A percentile compares a stretch with the other conserved stretches of the same genome.
phyloP scores from a whole-genome alignment of 2,888 invertebrate species.

The Dasypolia templi region DNA sequence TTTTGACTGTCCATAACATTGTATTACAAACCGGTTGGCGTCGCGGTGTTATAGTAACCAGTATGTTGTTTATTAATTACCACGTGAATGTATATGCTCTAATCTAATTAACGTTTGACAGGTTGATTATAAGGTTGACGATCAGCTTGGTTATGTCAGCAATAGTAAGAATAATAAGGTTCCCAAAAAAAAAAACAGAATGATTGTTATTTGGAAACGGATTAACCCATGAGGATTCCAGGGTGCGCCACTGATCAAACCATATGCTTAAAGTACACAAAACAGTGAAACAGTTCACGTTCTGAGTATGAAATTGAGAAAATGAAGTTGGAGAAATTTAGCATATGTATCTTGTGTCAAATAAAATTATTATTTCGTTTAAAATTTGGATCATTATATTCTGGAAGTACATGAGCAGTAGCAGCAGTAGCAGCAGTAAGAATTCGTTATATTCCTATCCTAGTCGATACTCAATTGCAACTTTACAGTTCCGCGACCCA shows the following conservation, averaged over 20 bases:
- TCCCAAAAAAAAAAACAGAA: no score
- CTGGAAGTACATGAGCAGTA: not conserved
- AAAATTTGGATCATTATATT: not conserved
- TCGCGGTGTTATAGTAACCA: conserved; percentile 28
- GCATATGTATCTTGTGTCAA: no score
- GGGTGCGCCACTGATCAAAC: not conserved
- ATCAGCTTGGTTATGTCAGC: not conserved
- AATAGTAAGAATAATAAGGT: not conserved
- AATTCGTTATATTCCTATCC: not conserved
- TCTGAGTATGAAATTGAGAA: not conserved
- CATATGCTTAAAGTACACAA: not conserved
- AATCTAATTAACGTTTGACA: conserved; percentile 51
- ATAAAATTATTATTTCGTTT: not conserved
- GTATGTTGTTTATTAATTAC: conserved; percentile 52
- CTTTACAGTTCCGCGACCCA: conserved; percentile 24
- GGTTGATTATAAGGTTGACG: conserved; percentile 13
- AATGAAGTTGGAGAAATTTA: not conserved
- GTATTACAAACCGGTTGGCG: conserved; percentile 53
- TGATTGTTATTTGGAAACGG: not conserved
- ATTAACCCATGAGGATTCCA: not conserved
- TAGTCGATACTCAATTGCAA: conserved; percentile 17
- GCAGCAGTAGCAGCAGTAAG: not conserved
- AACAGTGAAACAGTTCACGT: not conserved
- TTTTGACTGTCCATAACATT: conserved; percentile 32
- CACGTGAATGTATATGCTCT: conserved; percentile 37